A percentile compares a stretch with the other conserved stretches of the same genome.
Conservation (phyloP, 2,797 vertebrate genomes). For the Crocidura indochinensis region DNA sequence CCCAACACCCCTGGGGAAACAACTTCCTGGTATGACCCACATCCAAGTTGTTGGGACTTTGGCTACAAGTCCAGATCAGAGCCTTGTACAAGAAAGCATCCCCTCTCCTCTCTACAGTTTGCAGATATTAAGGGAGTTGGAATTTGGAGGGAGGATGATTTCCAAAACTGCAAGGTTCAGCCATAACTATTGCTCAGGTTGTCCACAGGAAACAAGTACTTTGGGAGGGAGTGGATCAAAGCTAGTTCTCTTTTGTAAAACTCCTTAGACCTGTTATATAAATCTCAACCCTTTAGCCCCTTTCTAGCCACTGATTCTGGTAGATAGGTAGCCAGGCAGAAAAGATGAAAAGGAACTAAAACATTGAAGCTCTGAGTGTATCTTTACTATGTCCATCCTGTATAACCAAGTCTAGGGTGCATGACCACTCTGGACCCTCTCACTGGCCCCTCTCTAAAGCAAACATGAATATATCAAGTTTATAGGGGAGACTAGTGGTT, state of each 20-base stretch:
- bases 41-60: not conserved
- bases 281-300: not conserved
- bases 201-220: not conserved
- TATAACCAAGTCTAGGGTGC: slow-evolving; percentile 10
- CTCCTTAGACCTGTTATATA: not conserved
- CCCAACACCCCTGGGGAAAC: not conserved
- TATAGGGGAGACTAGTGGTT: not conserved
- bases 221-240: not conserved
- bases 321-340: not conserved
- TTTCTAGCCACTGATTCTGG: not conserved
- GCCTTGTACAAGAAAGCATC: not conserved
- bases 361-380: not conserved
- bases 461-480: rapidly evolving
- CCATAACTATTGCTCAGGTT: not conserved
- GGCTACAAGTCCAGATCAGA: not conserved
- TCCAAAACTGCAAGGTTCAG: not conserved
- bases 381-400: not conserved
- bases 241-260: not conserved
- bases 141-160: not conserved
- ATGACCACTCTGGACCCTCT: not conserved
- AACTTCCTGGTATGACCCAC: not conserved
- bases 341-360: not conserved
- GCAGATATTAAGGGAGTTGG: not conserved
- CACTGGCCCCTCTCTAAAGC: not conserved
- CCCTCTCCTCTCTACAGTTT: not conserved